These are phyloP conservation scores for Thaumetopoea pityocampa DNA, from an alignment of 1,140 invertebrate species.

Conservation along the genomic window DNA sequence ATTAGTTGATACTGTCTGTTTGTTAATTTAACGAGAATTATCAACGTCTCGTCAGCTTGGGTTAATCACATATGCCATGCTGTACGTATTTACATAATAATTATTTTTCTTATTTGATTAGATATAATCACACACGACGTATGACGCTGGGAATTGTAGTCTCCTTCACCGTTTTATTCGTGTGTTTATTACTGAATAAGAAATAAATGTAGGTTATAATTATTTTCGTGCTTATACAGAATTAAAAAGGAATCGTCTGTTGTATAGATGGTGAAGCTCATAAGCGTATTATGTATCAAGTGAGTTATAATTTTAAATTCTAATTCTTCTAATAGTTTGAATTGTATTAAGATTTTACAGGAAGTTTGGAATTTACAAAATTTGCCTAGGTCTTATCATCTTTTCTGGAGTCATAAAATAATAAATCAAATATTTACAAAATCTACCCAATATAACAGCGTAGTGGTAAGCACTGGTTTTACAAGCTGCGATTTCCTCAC, in stretches of 20 bases:
- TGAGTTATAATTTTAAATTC: constrained; percentile 24
- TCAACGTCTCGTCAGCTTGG: too few species aligned
- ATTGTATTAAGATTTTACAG: not conserved
- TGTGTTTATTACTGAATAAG: constrained; percentile 2
- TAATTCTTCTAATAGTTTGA: not conserved
- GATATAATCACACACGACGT: too few species aligned
- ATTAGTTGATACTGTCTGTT: too few species aligned
- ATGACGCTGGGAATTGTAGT: too few species aligned
- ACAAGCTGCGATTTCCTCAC: too few species aligned
- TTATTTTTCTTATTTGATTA: too few species aligned
- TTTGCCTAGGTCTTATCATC: not conserved
- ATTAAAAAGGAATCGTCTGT: constrained; percentile 1
- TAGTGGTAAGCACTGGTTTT: too few species aligned
- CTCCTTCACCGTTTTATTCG: constrained; percentile 3
- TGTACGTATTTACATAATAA: too few species aligned
- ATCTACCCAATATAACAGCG: too few species aligned
- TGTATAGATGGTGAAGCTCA: constrained; percentile 35
- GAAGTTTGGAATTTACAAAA: too few species aligned
- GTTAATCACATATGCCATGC: too few species aligned
- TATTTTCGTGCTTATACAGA: constrained; percentile 9
- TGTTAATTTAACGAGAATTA: too few species aligned
- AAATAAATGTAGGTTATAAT: constrained; percentile 4
- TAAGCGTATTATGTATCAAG: constrained; percentile 39
- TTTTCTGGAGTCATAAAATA: not conserved
- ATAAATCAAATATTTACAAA: not conserved